Evolutionary conservation across 1,140 invertebrate species (phyloP).

Genomic region (Carposina sasakii): DNA sequence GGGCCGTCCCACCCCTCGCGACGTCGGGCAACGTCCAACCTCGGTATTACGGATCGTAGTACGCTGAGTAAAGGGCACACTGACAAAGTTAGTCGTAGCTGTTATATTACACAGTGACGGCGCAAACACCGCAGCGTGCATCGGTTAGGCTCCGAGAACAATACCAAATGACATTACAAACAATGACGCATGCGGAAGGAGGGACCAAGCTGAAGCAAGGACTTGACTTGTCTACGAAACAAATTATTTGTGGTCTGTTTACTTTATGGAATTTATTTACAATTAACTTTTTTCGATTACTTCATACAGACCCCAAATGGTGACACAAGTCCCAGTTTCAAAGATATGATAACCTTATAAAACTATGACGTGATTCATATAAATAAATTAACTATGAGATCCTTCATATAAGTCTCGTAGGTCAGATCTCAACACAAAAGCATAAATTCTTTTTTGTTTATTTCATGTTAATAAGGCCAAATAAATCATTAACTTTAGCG

Average conservation of each 20-base stretch:
- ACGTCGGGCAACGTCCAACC: constrained; percentile 19
- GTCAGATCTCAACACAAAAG: constrained; percentile 59
- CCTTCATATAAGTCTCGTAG: constrained; percentile 36
- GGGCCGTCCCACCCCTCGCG: constrained; percentile 37
- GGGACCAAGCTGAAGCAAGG: constrained; percentile 46
- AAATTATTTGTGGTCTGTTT: constrained; percentile 7
- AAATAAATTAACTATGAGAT: constrained; percentile 35
- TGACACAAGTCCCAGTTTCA: constrained; percentile 39
- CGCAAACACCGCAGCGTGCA: constrained; percentile 40
- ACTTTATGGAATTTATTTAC: too few species aligned
- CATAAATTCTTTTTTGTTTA: constrained; percentile 33
- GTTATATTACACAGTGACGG: constrained; percentile 43
- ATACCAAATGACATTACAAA: constrained; percentile 46
- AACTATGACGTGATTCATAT: constrained; percentile 28
- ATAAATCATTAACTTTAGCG: constrained; percentile 51
- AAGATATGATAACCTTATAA: constrained; percentile 22
- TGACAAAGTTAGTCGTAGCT: constrained; percentile 57
- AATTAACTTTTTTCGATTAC: too few species aligned
- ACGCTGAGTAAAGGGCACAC: constrained; percentile 29
- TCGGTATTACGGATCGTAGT: constrained; percentile 5
- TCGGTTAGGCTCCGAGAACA: constrained; percentile 42
- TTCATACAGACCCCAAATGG: constrained; percentile 21
- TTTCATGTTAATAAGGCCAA: constrained; percentile 62
- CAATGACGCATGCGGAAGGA: constrained; percentile 56
- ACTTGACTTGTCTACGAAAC: too few species aligned